phyloP scores from a whole-genome alignment of 2,797 vertebrate genomes.

The Tadarida brasiliensis region DNA sequence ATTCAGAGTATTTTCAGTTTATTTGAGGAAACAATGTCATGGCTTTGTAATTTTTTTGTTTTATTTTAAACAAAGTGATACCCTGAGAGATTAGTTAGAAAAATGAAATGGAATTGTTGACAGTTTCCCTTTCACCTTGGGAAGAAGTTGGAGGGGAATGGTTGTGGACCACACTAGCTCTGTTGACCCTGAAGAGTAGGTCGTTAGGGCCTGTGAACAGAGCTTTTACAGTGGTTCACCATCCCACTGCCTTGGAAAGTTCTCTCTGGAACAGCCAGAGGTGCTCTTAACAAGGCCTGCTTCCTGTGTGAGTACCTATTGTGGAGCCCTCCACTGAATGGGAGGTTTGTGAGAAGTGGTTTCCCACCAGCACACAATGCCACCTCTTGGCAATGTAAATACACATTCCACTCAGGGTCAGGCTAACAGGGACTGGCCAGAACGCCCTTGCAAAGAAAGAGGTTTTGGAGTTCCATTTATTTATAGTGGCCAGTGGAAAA shows the following conservation, averaged over 20 bases:
- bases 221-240: conserved; percentile 62
- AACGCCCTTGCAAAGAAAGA: conserved; percentile 79
- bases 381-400: conserved; percentile 82
- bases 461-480: conserved; percentile 82
- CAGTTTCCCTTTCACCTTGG: background rate
- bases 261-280: conserved; percentile 79
- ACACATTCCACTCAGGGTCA: conserved; percentile 83
- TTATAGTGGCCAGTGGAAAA: conserved; percentile 81
- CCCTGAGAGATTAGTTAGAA: conserved; percentile 40
- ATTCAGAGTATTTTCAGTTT: background rate
- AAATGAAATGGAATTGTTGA: background rate
- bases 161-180: conserved; percentile 38
- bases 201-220: conserved; percentile 36
- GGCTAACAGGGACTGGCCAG: conserved; percentile 74
- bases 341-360: conserved; percentile 84
- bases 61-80: background rate
- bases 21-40: background rate
- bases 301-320: conserved; percentile 86
- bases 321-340: conserved; percentile 83
- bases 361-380: conserved; percentile 90
- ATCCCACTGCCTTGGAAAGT: conserved; percentile 74
- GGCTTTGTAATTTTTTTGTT: background rate
- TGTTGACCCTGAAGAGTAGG: conserved; percentile 38
- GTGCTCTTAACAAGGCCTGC: conserved; percentile 79
- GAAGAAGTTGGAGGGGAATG: background rate